A percentile compares a stretch with the other conserved stretches of the same genome.
Evolutionary conservation across 1,140 invertebrate genomes (phyloP).

Genomic region (Drosophila rufa): DNA sequence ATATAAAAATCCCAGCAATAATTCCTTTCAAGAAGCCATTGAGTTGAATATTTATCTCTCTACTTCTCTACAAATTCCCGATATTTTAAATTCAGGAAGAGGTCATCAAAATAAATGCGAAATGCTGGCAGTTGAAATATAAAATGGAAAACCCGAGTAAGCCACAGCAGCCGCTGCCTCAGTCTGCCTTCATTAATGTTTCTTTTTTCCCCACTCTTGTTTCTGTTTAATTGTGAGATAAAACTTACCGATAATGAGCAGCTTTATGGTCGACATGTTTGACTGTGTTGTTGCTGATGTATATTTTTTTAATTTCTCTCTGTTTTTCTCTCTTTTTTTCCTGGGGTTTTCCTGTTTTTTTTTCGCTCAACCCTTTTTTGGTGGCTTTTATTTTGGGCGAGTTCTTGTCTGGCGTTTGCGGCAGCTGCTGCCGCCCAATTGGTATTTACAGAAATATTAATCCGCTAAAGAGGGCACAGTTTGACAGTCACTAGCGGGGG

Average conservation of each 20-base stretch:
- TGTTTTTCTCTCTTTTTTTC: slow-evolving; percentile 10
- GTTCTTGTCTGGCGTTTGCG: slow-evolving; percentile 17
- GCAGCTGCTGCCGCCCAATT: slow-evolving; percentile 39
- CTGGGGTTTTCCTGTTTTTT: slow-evolving; percentile 4
- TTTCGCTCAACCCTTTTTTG: slow-evolving; percentile 23
- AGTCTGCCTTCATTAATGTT: slow-evolving; percentile 33
- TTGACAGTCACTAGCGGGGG: slow-evolving; percentile 46
- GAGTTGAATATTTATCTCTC: no score
- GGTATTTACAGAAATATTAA: slow-evolving; percentile 61
- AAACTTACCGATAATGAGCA: slow-evolving; percentile 85
- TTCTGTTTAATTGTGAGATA: slow-evolving; percentile 82
- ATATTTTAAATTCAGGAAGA: slow-evolving; percentile 11
- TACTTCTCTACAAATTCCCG: not conserved
- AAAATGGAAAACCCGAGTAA: slow-evolving; percentile 12
- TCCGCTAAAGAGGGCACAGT: slow-evolving; percentile 56
- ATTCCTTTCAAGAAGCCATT: no score
- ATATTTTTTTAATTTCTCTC: slow-evolving; percentile 16
- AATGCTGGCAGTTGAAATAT: slow-evolving; percentile 5
- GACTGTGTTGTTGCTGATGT: slow-evolving; percentile 36
- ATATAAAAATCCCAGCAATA: no score
- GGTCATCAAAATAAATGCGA: slow-evolving; percentile 5
- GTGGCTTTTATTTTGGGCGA: slow-evolving; percentile 11
- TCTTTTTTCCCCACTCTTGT: slow-evolving; percentile 19
- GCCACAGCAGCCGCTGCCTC: slow-evolving; percentile 25
- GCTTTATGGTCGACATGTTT: slow-evolving; percentile 81